These are phyloP conservation scores for Apteryx owenii DNA, from an alignment of 2,113 vertebrate species.

Conservation along the genomic window DNA sequence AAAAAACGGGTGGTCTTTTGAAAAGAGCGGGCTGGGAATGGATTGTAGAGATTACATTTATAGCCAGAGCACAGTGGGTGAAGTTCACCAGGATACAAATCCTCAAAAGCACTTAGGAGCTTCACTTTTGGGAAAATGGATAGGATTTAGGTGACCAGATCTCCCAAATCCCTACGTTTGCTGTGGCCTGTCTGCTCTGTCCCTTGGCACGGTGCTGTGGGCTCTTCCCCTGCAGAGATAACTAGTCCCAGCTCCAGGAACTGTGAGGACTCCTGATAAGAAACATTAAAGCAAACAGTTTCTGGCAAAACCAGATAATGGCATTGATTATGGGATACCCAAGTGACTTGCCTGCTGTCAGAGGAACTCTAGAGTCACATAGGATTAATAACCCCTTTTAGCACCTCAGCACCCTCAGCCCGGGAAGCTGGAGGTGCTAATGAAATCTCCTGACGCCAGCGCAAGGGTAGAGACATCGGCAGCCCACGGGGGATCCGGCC, in stretches of 20 bases:
- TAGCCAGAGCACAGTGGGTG: rapidly evolving
- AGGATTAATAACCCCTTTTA: slow-evolving; percentile 72
- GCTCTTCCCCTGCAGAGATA: slow-evolving; percentile 5
- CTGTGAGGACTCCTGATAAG: slow-evolving; percentile 37
- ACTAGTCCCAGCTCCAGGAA: slow-evolving; percentile 48
- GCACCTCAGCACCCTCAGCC: slow-evolving; percentile 23
- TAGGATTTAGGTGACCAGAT: background rate
- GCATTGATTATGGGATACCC: slow-evolving; percentile 62
- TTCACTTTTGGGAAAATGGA: background rate
- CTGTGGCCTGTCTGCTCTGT: background rate
- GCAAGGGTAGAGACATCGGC: background rate
- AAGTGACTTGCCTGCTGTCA: slow-evolving; percentile 53
- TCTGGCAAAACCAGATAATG: slow-evolving; percentile 61
- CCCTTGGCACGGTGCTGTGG: rapidly evolving
- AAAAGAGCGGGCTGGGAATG: background rate
- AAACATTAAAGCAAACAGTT: slow-evolving; percentile 56
- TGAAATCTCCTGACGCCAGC: slow-evolving; percentile 54
- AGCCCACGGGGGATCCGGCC: slow-evolving; percentile 17
- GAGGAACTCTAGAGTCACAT: slow-evolving; percentile 32
- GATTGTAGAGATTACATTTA: background rate
- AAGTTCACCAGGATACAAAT: background rate
- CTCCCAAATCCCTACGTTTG: background rate
- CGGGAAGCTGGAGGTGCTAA: background rate
- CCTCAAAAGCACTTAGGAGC: background rate
- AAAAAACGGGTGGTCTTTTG: background rate